Evolutionary conservation across 2,113 vertebrate species (phyloP).

Genomic region (Bungarus multicinctus): DNA sequence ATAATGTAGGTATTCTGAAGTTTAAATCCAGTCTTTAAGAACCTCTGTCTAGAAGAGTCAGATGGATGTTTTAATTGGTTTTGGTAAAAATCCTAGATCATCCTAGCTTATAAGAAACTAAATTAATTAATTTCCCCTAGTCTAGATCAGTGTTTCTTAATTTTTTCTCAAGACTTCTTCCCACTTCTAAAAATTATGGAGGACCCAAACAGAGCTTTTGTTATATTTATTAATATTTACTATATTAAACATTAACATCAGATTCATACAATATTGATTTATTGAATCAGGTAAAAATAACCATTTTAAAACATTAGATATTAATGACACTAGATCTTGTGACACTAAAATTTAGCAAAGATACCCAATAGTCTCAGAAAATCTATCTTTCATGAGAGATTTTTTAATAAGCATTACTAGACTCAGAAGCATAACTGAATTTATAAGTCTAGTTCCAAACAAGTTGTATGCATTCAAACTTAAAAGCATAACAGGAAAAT

Average conservation of each 20-base stretch:
- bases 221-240: not conserved
- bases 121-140: conserved; percentile 66
- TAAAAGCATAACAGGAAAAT: not conserved
- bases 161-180: not conserved
- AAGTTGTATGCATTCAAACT: not conserved
- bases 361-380: not conserved
- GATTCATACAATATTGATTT: not conserved
- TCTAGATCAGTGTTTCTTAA: conserved; percentile 61
- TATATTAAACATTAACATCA: not conserved
- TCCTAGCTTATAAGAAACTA: conserved; percentile 48
- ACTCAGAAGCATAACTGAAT: not conserved
- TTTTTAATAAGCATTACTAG: not conserved
- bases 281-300: not conserved
- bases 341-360: conserved; percentile 7
- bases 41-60: conserved; percentile 36
- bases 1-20: conserved; percentile 55
- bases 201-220: not conserved
- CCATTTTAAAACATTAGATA: not conserved
- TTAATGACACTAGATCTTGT: not conserved
- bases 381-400: not conserved
- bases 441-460: not conserved
- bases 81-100: conserved; percentile 47
- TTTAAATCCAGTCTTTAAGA: conserved; percentile 49
- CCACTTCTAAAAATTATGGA: not conserved
- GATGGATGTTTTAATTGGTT: conserved; percentile 5